Conservation (phyloP, 1,140 invertebrate genomes). For the Chrysomallon squamiferum region DNA sequence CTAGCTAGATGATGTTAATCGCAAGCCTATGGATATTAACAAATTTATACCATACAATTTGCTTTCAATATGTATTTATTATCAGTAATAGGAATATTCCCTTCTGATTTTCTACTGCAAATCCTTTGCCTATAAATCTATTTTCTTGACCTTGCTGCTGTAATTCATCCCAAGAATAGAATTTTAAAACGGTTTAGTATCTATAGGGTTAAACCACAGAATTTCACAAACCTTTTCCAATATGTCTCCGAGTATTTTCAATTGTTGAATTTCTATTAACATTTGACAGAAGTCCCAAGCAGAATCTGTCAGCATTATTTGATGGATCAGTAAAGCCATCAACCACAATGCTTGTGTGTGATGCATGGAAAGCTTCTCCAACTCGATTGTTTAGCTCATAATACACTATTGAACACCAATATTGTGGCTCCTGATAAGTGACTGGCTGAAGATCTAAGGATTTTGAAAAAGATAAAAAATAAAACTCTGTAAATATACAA, state of each 20-base stretch:
- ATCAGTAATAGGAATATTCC: too few relatives aligned
- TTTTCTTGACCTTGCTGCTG: too few relatives aligned
- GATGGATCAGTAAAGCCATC: conserved; percentile 97
- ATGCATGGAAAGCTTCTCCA: conserved; percentile 93
- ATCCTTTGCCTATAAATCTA: too few relatives aligned
- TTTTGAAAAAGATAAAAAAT: too few relatives aligned
- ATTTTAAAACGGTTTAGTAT: too few relatives aligned
- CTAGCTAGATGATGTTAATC: too few relatives aligned
- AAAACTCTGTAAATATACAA: not conserved
- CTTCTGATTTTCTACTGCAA: too few relatives aligned
- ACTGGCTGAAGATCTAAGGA: conserved; percentile 61
- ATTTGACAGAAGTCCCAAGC: conserved; percentile 93
- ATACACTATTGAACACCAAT: conserved; percentile 95
- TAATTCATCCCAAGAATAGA: too few relatives aligned
- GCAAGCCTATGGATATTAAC: too few relatives aligned
- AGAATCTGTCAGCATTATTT: conserved; percentile 88
- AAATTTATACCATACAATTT: too few relatives aligned
- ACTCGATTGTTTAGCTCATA: conserved; percentile 96
- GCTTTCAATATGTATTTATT: too few relatives aligned
- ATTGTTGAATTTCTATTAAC: conserved; percentile 98
- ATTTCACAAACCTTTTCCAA: conserved; percentile 79
- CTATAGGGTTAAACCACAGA: not conserved
- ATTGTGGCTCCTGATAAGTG: conserved; percentile 81
- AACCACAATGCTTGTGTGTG: conserved; percentile 87
- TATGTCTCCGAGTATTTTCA: conserved; percentile 95